Percentiles rank a stretch among this genome's conserved stretches.
phyloP scores from a whole-genome alignment of 1,140 invertebrate genomes.

The Ips typographus region DNA sequence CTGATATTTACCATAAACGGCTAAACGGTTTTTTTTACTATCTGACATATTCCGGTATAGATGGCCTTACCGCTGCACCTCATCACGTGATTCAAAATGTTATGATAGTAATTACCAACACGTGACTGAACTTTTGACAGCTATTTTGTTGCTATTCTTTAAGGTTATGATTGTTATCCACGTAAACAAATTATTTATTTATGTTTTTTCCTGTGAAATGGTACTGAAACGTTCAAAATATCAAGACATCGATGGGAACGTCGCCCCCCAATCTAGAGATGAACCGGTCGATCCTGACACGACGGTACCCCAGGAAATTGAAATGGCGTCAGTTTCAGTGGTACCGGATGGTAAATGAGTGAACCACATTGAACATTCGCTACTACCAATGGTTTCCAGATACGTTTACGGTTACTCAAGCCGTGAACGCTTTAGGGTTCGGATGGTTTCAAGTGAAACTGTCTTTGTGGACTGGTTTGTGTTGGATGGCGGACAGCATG shows the following conservation, averaged over 20 bases:
- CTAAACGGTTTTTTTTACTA: too few relatives aligned
- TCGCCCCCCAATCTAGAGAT: conserved; percentile 24
- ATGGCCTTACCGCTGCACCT: too few relatives aligned
- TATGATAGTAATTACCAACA: too few relatives aligned
- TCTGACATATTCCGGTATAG: too few relatives aligned
- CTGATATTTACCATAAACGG: too few relatives aligned
- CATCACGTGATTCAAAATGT: too few relatives aligned
- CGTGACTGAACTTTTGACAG: too few relatives aligned
- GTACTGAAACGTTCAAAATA: conserved; percentile 48
- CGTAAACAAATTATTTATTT: conserved; percentile 33
- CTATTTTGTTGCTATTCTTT: neutral
- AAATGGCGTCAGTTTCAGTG: conserved; percentile 78
- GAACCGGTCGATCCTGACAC: conserved; percentile 45
- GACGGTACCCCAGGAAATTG: conserved; percentile 63
- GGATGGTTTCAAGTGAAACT: conserved; percentile 94
- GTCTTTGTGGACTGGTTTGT: conserved; percentile 81
- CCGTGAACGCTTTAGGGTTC: conserved; percentile 94
- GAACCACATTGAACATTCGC: neutral
- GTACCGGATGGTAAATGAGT: conserved; percentile 71
- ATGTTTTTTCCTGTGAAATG: conserved; percentile 40
- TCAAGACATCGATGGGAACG: conserved; percentile 49
- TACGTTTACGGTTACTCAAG: conserved; percentile 92
- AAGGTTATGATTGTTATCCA: conserved; percentile 18
- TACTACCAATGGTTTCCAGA: conserved; percentile 59
- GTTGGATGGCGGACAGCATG: conserved; percentile 98